phyloP scores from a whole-genome alignment of 2,888 invertebrate species.

The Drosophila emarginata region DNA sequence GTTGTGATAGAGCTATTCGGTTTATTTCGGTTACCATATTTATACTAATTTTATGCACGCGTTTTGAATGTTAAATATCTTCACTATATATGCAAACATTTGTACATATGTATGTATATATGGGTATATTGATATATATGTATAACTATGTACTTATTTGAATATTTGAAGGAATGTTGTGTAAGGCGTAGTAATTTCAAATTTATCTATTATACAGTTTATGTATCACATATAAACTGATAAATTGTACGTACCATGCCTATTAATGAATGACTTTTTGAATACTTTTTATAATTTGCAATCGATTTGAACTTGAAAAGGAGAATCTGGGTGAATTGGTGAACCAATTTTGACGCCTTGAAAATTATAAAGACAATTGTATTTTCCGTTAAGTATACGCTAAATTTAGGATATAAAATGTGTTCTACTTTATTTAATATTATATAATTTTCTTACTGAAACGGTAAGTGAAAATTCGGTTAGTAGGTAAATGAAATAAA shows the following conservation, averaged over 20 bases:
- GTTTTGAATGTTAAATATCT: conserved; percentile 57
- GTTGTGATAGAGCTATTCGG: conserved; percentile 14
- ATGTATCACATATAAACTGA: neutral
- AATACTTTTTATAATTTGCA: neutral
- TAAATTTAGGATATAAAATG: neutral
- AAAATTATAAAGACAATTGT: neutral
- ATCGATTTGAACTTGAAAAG: neutral
- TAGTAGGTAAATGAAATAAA: too few species aligned
- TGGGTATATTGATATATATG: neutral
- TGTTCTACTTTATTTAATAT: neutral
- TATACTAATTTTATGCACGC: conserved; percentile 69
- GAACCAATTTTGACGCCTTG: neutral
- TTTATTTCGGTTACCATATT: conserved; percentile 37
- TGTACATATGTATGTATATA: neutral
- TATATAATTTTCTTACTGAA: too few species aligned
- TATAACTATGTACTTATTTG: conserved; percentile 18
- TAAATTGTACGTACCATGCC: neutral
- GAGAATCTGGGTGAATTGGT: neutral
- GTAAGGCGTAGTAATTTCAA: neutral
- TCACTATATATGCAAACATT: neutral
- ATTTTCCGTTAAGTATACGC: too few species aligned
- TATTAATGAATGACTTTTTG: neutral
- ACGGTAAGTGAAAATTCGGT: too few species aligned
- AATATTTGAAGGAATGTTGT: conserved; percentile 19
- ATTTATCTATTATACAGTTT: neutral